Conservation (phyloP, 2,888 invertebrate species). For the Furcula furcula region DNA sequence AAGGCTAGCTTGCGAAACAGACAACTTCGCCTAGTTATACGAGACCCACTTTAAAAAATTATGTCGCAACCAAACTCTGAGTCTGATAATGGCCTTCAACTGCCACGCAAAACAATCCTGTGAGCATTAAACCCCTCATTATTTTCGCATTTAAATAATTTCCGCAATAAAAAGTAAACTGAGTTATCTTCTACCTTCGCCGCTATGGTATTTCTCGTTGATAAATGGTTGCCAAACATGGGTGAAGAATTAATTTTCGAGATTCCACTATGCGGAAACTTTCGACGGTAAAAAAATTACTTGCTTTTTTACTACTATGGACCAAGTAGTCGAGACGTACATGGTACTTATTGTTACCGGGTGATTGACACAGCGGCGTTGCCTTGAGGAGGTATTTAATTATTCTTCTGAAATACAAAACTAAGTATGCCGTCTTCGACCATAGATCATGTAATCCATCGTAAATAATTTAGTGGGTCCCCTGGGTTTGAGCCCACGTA, state of each 20-base stretch:
- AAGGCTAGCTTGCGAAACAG: conserved; percentile 74
- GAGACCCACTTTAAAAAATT: conserved; percentile 53
- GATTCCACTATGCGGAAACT: conserved; percentile 18
- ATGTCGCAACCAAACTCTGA: conserved; percentile 47
- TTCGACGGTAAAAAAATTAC: conserved; percentile 20
- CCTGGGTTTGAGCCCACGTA: conserved; percentile 3
- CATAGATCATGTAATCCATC: not conserved
- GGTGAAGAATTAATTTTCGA: conserved; percentile 7
- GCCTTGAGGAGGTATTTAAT: conserved; percentile 37
- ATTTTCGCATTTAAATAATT: conserved; percentile 11
- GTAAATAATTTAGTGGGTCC: not conserved
- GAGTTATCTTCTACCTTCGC: conserved; percentile 14
- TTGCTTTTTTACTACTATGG: conserved; percentile 19
- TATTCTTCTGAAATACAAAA: not conserved
- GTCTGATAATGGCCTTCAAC: conserved; percentile 45
- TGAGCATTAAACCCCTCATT: conserved; percentile 11
- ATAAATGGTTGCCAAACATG: conserved; percentile 6
- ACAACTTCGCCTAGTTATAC: conserved; percentile 43
- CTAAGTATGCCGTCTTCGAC: not conserved
- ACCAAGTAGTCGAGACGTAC: conserved; percentile 27
- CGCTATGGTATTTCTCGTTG: conserved; percentile 16
- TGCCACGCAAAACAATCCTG: conserved; percentile 29
- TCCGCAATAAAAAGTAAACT: conserved; percentile 21
- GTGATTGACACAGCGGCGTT: conserved; percentile 40
- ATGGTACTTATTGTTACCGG: conserved; percentile 26